Base-by-base conservation (phyloP, 2,888 invertebrate genomes). In the Pterostichus niger region DNA sequence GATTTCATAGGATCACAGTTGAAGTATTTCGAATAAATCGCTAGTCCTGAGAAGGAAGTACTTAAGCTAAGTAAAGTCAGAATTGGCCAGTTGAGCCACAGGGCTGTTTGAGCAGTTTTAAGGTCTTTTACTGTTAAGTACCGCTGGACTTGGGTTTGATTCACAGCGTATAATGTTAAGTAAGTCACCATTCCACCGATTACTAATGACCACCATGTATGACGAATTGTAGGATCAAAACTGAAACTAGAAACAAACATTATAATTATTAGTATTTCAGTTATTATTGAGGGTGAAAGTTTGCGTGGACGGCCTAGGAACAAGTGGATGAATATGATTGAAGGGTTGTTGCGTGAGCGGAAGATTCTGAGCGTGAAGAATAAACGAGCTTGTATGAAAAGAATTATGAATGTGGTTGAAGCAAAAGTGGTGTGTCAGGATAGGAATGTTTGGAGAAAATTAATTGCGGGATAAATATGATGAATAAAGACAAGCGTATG, bases 71-170 rank as follows among this genome's bases (percentile, higher is more conserved):
- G 91, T 0, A 93, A 86, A 0, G 93, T 93, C 7, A 97, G 91
- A 84, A 97, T 95, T 0, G 97, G 97, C 93, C 95, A 94, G 86
- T 95, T 95, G 90, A 94, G 91, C 95, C 96, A 96, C 4, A 97
- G 89, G 3, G 97, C 94, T 83, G 89, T 90, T 86, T 94, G 95
- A 0, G 96, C 94, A 0, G 93, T 91, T 84, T 93, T 93, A 73
- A 97, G 89, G 84, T 94, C 93, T 87, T 93, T 93, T 11, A 95
- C 93, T 5, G 96, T 94, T 82, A 95, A 88, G 77, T 95, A 90
- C 56, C 96, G 91, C 88, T 96, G 96, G 0, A 96, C 93, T 89
- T 95, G 97, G 0, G 96, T 95, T 89, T 97, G 97, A 88, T 97
- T 97, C 0, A 97, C 96, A 2, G 95, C 97, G 88, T 97, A 97